phyloP scores from a whole-genome alignment of 2,797 vertebrate species.

The Sparus aurata region DNA sequence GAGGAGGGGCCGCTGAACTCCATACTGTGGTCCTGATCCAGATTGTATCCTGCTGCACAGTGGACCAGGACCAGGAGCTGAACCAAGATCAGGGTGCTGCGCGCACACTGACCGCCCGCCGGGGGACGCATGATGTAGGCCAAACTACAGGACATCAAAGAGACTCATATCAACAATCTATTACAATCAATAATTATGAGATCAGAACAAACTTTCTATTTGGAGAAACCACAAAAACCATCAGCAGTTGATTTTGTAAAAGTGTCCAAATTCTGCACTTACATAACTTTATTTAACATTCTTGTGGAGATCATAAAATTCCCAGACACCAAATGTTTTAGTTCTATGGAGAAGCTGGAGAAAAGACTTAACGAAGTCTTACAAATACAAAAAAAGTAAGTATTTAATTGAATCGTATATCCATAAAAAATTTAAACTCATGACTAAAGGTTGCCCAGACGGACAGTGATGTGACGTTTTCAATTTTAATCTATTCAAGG shows the following conservation, averaged over 20 bases:
- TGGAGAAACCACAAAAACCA: background rate
- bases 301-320: background rate
- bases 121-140: slow-evolving; percentile 47
- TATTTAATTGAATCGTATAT: background rate
- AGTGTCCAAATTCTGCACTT: background rate
- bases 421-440: background rate
- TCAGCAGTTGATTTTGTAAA: background rate
- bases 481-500: background rate
- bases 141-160: slow-evolving; percentile 41
- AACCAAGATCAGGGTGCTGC: slow-evolving; percentile 24
- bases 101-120: background rate
- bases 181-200: background rate
- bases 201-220: background rate
- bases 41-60: slow-evolving; percentile 78
- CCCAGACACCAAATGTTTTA: no score
- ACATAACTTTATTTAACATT: background rate
- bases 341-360: no score
- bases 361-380: no score
- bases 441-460: background rate
- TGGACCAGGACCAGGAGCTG: slow-evolving; percentile 29
- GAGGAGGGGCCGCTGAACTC: slow-evolving; percentile 79
- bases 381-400: background rate
- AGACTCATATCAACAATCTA: slow-evolving; percentile 13
- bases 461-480: background rate
- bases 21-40: slow-evolving; percentile 85